Evolutionary conservation across 2,113 vertebrate genomes (phyloP).

Genomic region (Paracanthobrama guichenoti): DNA sequence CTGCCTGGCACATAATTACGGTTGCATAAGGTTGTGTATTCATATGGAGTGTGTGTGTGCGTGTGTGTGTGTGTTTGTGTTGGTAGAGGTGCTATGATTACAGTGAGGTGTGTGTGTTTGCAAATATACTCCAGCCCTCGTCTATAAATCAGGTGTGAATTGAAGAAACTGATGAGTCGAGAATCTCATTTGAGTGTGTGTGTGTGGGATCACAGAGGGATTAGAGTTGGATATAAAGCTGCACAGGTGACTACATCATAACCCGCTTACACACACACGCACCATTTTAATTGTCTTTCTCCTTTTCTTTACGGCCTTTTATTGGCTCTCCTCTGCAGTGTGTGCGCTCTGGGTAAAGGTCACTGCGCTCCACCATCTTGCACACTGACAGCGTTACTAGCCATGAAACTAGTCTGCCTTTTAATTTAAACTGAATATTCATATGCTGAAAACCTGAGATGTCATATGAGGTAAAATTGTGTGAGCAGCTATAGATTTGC

Average conservation of each 20-base stretch:
- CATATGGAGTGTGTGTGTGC: constrained; percentile 26
- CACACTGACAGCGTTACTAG: constrained; percentile 22
- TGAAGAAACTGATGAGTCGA: constrained; percentile 33
- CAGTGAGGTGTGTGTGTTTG: constrained; percentile 1
- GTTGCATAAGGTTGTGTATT: constrained; percentile 39
- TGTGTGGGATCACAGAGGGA: constrained; percentile 73
- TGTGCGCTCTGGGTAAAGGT: constrained; percentile 75
- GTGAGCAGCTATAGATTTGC: not conserved
- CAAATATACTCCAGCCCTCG: not conserved
- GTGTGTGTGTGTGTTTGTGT: not conserved
- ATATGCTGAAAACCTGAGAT: not conserved
- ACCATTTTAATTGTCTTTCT: constrained; percentile 80
- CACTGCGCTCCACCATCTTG: constrained; percentile 62
- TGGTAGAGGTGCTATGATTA: constrained; percentile 10
- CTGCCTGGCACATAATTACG: constrained; percentile 43
- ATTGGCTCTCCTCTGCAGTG: constrained; percentile 78
- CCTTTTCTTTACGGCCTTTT: constrained; percentile 78
- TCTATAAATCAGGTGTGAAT: constrained; percentile 40
- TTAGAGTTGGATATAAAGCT: constrained; percentile 74
- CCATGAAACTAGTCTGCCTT: constrained; percentile 6
- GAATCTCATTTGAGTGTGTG: constrained; percentile 41
- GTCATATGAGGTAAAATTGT: not conserved
- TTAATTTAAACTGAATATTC: constrained; percentile 14
- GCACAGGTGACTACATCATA: constrained; percentile 66
- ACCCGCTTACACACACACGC: constrained; percentile 17